Conservation (phyloP, 2,113 vertebrate species). For the Dendropsophus ebraccatus region DNA sequence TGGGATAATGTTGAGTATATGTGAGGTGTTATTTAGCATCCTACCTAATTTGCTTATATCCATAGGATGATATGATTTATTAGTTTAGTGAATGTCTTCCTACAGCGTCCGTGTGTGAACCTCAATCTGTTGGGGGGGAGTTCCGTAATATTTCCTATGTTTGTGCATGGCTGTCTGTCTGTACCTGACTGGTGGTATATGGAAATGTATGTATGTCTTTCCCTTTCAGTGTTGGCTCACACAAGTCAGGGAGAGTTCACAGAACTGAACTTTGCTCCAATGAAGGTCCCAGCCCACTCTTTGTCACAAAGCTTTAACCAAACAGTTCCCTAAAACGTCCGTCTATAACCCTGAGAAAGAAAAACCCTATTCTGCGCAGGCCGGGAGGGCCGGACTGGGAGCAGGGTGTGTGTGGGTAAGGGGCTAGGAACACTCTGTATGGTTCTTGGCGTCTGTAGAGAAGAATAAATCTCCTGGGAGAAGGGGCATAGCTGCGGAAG, state of each 20-base stretch:
- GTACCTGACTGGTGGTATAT: constrained; percentile 20
- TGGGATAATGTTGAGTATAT: no score
- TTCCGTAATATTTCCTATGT: constrained; percentile 33
- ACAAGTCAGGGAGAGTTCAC: constrained; percentile 46
- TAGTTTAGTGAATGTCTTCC: constrained; percentile 3
- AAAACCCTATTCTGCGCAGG: neutral
- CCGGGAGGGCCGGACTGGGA: neutral
- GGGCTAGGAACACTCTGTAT: neutral
- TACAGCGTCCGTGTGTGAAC: constrained; percentile 5
- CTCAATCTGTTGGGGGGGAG: constrained; percentile 37
- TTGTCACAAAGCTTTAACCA: constrained; percentile 45
- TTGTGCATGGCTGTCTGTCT: constrained; percentile 27
- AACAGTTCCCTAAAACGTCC: constrained; percentile 48
- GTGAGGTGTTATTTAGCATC: no score
- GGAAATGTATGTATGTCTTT: constrained; percentile 27
- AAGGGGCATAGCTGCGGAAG: neutral
- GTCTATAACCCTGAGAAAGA: constrained; percentile 24
- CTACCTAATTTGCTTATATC: neutral
- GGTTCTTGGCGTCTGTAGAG: neutral
- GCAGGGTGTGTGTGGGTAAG: neutral
- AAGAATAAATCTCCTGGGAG: no score
- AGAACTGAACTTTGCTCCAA: constrained; percentile 52
- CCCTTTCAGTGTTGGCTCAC: constrained; percentile 34
- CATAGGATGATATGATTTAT: no score
- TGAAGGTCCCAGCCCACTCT: constrained; percentile 34